Evolutionary conservation across 2,888 invertebrate species (phyloP).

Genomic region (Lymantria dispar): DNA sequence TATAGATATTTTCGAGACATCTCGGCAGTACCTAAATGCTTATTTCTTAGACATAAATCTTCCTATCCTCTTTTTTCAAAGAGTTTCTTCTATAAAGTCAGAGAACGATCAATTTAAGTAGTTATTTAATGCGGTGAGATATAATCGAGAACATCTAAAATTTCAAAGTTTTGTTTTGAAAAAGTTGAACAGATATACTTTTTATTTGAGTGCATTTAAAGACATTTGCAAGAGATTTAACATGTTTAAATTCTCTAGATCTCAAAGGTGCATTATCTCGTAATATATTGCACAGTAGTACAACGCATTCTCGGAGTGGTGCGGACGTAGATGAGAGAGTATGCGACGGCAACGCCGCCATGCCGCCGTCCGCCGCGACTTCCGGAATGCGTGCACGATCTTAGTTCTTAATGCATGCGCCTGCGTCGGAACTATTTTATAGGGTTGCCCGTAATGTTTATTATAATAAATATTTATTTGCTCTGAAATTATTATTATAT

Average conservation of each 20-base stretch:
- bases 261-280: slow-evolving; percentile 28
- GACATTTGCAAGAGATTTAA: neutral
- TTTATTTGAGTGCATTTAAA: neutral
- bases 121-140: too few species aligned
- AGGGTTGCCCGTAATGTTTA: neutral
- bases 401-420: slow-evolving; percentile 3
- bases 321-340: slow-evolving; percentile 35
- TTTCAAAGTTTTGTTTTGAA: too few species aligned
- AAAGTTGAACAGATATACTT: neutral
- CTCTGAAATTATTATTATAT: too few species aligned
- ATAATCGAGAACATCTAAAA: too few species aligned
- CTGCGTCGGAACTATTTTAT: neutral
- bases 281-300: slow-evolving; percentile 28
- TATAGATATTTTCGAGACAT: too few species aligned
- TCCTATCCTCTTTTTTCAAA: too few species aligned
- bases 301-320: slow-evolving; percentile 31
- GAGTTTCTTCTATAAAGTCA: too few species aligned
- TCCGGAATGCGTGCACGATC: slow-evolving; percentile 9
- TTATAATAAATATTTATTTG: neutral
- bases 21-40: too few species aligned
- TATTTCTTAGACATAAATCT: too few species aligned
- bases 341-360: slow-evolving; percentile 9
- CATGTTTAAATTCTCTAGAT: slow-evolving; percentile 12
- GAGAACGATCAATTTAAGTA: too few species aligned
- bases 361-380: neutral